These are phyloP conservation scores for Acleris laterana DNA, from an alignment of 2,888 invertebrate species.

Conservation along the genomic window DNA sequence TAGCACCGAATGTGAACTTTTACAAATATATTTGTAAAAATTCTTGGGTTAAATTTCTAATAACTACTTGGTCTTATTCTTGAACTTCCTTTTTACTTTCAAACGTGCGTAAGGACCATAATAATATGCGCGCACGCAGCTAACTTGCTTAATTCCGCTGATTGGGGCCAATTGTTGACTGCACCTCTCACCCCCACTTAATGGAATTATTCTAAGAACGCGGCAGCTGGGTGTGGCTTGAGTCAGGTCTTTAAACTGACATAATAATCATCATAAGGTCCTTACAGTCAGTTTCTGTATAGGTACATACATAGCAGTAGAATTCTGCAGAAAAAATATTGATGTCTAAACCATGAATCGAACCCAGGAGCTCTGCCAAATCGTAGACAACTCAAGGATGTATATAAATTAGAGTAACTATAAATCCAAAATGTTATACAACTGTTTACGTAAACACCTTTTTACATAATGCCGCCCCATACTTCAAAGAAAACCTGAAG, in stretches of 20 bases:
- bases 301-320: not conserved
- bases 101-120: not conserved
- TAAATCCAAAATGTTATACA: not conserved
- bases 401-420: not conserved
- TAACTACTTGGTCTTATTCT: no score
- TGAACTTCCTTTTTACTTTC: no score
- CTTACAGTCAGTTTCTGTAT: no score
- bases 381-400: no score
- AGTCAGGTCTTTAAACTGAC: not conserved
- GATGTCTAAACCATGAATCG: no score
- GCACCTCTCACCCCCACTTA: constrained; percentile 26
- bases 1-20: no score
- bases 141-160: constrained; percentile 19
- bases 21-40: no score
- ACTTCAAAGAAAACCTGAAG: not conserved
- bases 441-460: not conserved
- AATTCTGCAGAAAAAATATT: not conserved
- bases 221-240: not conserved
- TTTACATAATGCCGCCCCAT: not conserved
- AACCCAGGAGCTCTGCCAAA: no score
- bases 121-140: constrained; percentile 22
- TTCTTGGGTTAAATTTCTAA: no score
- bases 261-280: not conserved
- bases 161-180: constrained; percentile 31
- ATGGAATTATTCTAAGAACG: constrained; percentile 25